These are phyloP conservation scores for Ips nitidus DNA, from an alignment of 1,140 invertebrate genomes.

Conservation along the genomic window DNA sequence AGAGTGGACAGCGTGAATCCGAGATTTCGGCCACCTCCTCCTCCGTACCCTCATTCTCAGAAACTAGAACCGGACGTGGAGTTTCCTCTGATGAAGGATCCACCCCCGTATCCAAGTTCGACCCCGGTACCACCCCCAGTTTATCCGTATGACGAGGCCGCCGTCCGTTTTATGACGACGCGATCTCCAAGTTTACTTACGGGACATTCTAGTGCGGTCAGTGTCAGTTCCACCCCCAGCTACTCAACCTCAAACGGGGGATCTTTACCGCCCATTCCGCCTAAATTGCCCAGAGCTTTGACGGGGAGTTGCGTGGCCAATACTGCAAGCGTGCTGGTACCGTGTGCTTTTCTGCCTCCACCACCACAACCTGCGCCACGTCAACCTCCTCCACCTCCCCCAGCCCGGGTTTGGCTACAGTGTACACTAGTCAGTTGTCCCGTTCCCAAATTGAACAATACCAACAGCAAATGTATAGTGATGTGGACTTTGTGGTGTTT, in stretches of 20 bases:
- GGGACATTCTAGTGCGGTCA: conserved; percentile 62
- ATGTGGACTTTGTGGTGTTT: conserved; percentile 88
- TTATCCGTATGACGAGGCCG: conserved; percentile 59
- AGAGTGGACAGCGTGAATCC: conserved; percentile 60
- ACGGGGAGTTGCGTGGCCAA: conserved; percentile 67
- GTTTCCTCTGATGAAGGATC: conserved; percentile 43
- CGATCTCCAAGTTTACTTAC: conserved; percentile 68
- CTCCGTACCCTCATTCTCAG: conserved; percentile 54
- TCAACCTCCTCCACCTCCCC: conserved; percentile 53
- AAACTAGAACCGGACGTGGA: conserved; percentile 35
- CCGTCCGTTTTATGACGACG: conserved; percentile 66
- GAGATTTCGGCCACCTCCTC: conserved; percentile 52
- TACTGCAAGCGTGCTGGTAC: conserved; percentile 61
- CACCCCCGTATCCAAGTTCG: conserved; percentile 59
- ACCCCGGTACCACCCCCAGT: conserved; percentile 49
- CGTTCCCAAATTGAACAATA: conserved; percentile 80
- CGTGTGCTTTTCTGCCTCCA: conserved; percentile 60
- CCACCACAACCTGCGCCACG: conserved; percentile 57
- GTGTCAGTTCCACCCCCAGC: conserved; percentile 55
- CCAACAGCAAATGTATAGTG: conserved; percentile 83
- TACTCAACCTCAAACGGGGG: conserved; percentile 55
- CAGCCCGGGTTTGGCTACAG: conserved; percentile 63
- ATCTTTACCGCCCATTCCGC: conserved; percentile 60
- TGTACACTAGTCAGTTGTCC: conserved; percentile 68
- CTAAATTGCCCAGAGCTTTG: conserved; percentile 51